phyloP scores from a whole-genome alignment of 2,113 vertebrate genomes.

The Conger conger region DNA sequence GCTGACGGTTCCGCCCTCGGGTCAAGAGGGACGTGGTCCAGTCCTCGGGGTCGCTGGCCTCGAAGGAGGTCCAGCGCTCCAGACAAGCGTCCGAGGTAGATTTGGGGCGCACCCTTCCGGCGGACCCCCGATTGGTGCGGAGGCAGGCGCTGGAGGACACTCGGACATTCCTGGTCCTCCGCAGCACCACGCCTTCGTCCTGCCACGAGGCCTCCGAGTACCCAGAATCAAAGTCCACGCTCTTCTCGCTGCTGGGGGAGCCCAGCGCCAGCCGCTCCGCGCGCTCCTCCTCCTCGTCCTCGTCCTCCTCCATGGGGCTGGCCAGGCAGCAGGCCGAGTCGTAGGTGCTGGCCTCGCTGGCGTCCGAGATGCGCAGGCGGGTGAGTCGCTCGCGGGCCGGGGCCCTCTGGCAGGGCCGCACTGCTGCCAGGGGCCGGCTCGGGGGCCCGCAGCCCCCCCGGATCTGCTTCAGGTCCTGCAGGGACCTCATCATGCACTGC shows the following conservation, averaged over 20 bases:
- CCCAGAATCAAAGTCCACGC: conserved; percentile 88
- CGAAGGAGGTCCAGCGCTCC: conserved; percentile 87
- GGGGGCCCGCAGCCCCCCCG: conserved; percentile 57
- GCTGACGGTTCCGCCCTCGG: conserved; percentile 89
- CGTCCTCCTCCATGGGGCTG: conserved; percentile 73
- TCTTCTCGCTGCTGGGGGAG: conserved; percentile 77
- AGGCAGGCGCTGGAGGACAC: conserved; percentile 75
- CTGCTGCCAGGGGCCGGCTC: conserved; percentile 53
- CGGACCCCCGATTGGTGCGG: conserved; percentile 62
- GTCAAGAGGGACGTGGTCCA: conserved; percentile 90
- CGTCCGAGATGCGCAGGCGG: conserved; percentile 62
- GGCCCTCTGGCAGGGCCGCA: conserved; percentile 54
- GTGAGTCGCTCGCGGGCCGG: conserved; percentile 61
- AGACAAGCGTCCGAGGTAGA: conserved; percentile 91
- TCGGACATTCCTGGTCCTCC: conserved; percentile 67
- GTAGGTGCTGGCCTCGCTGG: conserved; percentile 76
- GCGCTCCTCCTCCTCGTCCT: conserved; percentile 59
- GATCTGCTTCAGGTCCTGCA: conserved; percentile 69
- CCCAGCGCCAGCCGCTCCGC: conserved; percentile 54
- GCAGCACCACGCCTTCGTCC: conserved; percentile 79
- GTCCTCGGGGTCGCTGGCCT: conserved; percentile 76
- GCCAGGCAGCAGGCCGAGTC: conserved; percentile 87
- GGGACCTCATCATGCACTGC: conserved; percentile 73
- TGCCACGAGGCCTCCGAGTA: conserved; percentile 90
- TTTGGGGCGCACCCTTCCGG: conserved; percentile 79